Evolutionary conservation across 2,797 vertebrate species (phyloP).

Genomic region (Hypotaenidia okinawae): DNA sequence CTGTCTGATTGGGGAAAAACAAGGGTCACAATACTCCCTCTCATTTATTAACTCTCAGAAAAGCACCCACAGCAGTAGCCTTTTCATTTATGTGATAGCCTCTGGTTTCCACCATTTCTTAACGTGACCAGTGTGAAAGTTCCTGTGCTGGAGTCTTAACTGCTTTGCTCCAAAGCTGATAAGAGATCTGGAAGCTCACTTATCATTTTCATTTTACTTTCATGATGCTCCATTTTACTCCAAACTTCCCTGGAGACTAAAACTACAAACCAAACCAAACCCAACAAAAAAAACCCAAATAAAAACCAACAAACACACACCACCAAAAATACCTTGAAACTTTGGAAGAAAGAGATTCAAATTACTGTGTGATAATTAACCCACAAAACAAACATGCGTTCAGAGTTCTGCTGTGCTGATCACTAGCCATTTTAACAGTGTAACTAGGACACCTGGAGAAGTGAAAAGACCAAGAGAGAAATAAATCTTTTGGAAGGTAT

Average conservation of each 20-base stretch:
- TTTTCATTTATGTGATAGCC: background rate
- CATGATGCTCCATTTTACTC: background rate
- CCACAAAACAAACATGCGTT: background rate
- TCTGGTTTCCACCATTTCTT: background rate
- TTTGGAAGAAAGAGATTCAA: background rate
- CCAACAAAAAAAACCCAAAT: background rate
- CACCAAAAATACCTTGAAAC: background rate
- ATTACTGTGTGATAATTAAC: background rate
- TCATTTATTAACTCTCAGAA: background rate
- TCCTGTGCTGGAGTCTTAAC: background rate
- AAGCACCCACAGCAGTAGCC: background rate
- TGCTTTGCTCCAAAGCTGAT: background rate
- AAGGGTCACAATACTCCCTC: background rate
- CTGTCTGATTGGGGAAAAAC: background rate
- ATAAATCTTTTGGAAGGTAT: background rate
- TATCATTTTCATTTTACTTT: background rate
- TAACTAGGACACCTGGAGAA: background rate
- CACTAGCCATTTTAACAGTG: background rate
- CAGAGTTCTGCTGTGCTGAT: background rate
- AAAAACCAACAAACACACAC: background rate
- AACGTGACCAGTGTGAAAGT: background rate
- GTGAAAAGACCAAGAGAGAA: background rate
- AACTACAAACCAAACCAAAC: background rate
- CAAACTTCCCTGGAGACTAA: background rate
- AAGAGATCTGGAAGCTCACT: background rate